These are phyloP conservation scores for Sorex maritimensis DNA, from an alignment of 2,797 vertebrate species.

Conservation along the genomic window DNA sequence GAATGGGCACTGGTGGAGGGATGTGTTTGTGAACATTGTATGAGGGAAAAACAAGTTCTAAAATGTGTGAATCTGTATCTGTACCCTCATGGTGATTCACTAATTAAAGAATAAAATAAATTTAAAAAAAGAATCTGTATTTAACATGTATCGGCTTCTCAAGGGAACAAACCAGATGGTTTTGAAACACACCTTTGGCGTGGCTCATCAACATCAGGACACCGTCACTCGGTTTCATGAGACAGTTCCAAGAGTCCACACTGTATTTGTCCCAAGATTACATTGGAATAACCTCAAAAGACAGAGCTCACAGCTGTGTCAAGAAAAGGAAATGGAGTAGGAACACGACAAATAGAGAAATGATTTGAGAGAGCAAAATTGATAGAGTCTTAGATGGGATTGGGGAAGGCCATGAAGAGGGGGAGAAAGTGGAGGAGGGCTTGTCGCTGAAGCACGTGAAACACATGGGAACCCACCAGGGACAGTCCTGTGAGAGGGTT, in stretches of 20 bases:
- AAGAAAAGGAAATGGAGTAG: background rate
- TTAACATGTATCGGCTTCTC: too few species aligned
- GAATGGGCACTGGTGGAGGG: too few species aligned
- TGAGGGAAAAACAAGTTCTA: too few species aligned
- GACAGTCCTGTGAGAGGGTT: slow-evolving; percentile 2
- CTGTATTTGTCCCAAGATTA: slow-evolving; percentile 13
- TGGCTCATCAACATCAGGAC: background rate
- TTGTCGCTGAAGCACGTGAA: slow-evolving; percentile 51
- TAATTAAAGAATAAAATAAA: too few species aligned
- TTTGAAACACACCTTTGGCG: background rate
- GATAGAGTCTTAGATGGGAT: background rate
- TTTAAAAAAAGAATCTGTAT: too few species aligned
- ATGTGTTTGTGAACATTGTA: too few species aligned
- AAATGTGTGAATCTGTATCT: too few species aligned
- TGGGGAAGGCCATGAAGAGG: background rate
- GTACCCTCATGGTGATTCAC: too few species aligned
- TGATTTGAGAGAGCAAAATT: slow-evolving; percentile 17
- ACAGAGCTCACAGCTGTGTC: background rate
- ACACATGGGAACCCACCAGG: slow-evolving; percentile 40
- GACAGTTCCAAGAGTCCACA: background rate
- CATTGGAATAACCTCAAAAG: background rate
- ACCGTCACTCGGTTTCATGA: background rate
- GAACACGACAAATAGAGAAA: background rate
- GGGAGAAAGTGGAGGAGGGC: slow-evolving; percentile 7
- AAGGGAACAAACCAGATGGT: background rate